phyloP scores from a whole-genome alignment of 2,113 vertebrate genomes.

The Ursus arctos region DNA sequence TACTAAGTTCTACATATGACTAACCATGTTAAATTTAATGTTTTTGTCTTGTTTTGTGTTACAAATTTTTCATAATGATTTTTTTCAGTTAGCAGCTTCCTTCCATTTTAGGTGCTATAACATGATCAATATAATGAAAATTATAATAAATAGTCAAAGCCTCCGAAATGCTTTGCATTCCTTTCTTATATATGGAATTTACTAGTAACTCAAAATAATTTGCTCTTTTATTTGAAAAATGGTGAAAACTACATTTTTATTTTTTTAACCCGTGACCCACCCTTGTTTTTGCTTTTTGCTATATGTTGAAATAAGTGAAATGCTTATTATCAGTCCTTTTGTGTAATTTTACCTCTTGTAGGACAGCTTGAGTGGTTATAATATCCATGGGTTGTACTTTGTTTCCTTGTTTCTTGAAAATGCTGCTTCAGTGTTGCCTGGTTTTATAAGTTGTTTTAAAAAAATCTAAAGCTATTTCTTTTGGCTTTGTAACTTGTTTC shows the following conservation, averaged over 20 bases:
- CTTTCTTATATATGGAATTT: neutral
- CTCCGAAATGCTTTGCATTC: conserved; percentile 36
- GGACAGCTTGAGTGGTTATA: neutral
- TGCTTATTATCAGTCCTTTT: neutral
- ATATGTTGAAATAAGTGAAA: neutral
- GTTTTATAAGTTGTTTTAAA: conserved; percentile 44
- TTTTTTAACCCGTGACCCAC: neutral
- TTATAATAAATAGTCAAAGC: neutral
- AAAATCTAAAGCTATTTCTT: neutral
- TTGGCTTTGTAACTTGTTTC: conserved; percentile 15
- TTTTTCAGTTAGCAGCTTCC: conserved; percentile 17
- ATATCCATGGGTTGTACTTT: neutral
- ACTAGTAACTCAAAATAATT: conserved; percentile 5
- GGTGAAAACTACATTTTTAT: neutral
- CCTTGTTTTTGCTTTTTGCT: conserved; percentile 31
- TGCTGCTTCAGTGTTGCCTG: neutral
- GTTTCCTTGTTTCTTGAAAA: conserved; percentile 45
- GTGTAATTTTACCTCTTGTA: neutral
- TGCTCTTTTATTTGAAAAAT: conserved; percentile 28
- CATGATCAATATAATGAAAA: conserved; percentile 31
- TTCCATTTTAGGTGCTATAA: neutral
- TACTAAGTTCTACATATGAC: neutral
- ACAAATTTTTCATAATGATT: neutral
- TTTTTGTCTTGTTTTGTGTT: conserved; percentile 56
- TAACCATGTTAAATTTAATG: neutral